These are phyloP conservation scores for Rhynchotus rufescens DNA, from an alignment of 2,797 vertebrate species.

Conservation along the genomic window DNA sequence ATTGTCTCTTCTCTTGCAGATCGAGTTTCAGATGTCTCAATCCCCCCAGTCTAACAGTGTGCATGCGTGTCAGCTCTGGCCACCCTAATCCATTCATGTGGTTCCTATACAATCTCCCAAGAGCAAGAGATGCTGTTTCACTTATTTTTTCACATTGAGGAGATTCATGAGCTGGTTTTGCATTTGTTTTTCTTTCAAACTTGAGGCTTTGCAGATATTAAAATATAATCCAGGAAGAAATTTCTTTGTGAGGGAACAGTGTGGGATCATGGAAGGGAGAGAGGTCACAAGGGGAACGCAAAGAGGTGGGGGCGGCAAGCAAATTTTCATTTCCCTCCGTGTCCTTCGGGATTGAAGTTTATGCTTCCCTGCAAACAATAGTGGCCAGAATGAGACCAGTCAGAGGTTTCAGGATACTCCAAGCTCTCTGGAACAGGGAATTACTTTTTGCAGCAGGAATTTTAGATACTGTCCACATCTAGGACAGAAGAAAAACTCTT, in stretches of 20 bases:
- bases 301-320: constrained; percentile 47
- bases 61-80: constrained; percentile 8
- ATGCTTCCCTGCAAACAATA: constrained; percentile 45
- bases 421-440: not conserved
- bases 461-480: not conserved
- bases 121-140: not conserved
- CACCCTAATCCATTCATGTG: not conserved
- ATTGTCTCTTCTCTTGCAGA: not conserved
- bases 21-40: constrained; percentile 1
- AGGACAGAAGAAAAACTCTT: not conserved
- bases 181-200: constrained; percentile 78
- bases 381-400: constrained; percentile 3
- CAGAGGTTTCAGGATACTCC: not conserved
- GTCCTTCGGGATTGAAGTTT: constrained; percentile 34
- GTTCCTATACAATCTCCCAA: not conserved
- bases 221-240: constrained; percentile 80
- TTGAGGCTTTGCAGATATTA: constrained; percentile 81
- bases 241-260: constrained; percentile 70
- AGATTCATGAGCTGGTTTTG: constrained; percentile 60
- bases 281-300: constrained; percentile 30
- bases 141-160: constrained; percentile 50
- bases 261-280: constrained; percentile 50
- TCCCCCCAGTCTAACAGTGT: not conserved
- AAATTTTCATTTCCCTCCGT: constrained; percentile 58
- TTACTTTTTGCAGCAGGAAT: not conserved